These are phyloP conservation scores for Podocnemis expansa DNA, from an alignment of 2,113 vertebrate species.

Conservation along the genomic window DNA sequence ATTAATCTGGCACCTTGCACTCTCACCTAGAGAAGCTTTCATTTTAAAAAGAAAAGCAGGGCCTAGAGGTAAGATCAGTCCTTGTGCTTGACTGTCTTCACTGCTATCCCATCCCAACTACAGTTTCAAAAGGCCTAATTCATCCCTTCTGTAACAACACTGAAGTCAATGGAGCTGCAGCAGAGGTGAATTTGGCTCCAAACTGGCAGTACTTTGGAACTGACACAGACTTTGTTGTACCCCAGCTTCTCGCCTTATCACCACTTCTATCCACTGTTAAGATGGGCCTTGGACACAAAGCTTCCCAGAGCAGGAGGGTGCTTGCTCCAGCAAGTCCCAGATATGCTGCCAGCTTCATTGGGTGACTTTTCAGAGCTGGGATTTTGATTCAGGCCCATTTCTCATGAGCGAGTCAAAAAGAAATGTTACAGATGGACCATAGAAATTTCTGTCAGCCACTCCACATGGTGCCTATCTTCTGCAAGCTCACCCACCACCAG, in stretches of 20 bases:
- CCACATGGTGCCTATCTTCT: neutral
- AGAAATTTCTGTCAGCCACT: neutral
- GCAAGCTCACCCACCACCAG: neutral
- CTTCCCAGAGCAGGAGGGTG: neutral
- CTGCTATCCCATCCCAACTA: constrained; percentile 19
- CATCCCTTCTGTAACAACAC: constrained; percentile 18
- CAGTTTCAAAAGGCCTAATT: constrained; percentile 46
- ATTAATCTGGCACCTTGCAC: neutral
- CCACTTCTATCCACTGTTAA: constrained; percentile 12
- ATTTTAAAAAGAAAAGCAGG: neutral
- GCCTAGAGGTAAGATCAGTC: constrained; percentile 43
- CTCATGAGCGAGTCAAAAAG: neutral
- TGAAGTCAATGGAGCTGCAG: neutral
- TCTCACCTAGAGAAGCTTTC: neutral
- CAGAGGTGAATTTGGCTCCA: neutral
- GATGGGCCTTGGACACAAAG: neutral
- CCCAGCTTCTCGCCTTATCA: constrained; percentile 16
- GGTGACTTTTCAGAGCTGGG: neutral
- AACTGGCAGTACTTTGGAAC: neutral
- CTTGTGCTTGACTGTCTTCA: neutral
- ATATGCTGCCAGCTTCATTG: neutral
- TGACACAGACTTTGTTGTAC: constrained; percentile 41
- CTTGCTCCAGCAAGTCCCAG: rapidly evolving
- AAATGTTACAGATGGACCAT: neutral
- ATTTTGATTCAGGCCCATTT: neutral